phyloP scores from a whole-genome alignment of 30 jellyfish, hydroid and myxozoan genomes.

The Catostylus mosaicus region DNA sequence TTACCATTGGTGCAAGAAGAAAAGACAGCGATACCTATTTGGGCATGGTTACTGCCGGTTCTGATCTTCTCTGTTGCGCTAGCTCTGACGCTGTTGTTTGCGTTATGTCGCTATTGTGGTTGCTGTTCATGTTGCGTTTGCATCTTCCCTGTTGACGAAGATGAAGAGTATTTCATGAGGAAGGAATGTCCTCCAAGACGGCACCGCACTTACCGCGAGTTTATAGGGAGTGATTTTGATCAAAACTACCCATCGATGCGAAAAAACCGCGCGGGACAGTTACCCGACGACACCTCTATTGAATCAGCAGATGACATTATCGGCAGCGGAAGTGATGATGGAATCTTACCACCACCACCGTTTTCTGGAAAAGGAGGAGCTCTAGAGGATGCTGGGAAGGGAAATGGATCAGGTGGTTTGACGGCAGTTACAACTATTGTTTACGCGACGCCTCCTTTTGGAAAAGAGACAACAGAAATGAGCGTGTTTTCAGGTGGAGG shows the following conservation, averaged over 20 bases:
- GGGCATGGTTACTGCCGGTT: constrained; percentile 66
- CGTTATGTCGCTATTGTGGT: constrained; percentile 57
- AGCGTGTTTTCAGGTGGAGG: constrained; percentile 39
- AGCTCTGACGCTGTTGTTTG: constrained; percentile 40
- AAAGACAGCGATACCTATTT: constrained; percentile 19
- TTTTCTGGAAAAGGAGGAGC: constrained; percentile 3
- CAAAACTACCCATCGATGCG: constrained; percentile 46
- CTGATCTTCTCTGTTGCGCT: constrained; percentile 40
- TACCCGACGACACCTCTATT: constrained; percentile 46
- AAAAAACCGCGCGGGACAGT: constrained; percentile 55
- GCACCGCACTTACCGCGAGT: constrained; percentile 47
- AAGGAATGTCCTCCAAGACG: constrained; percentile 33
- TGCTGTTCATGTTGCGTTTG: constrained; percentile 58
- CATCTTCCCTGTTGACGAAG: constrained; percentile 57
- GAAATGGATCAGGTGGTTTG: background rate
- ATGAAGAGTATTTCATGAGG: constrained; percentile 49
- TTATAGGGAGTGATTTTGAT: constrained; percentile 38
- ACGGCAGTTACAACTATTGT: constrained; percentile 47
- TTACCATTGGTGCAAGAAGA: constrained; percentile 39
- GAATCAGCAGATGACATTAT: constrained; percentile 55
- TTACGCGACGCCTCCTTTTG: constrained; percentile 42
- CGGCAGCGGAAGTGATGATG: constrained; percentile 26
- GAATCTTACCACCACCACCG: constrained; percentile 13
- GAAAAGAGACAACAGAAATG: constrained; percentile 49
- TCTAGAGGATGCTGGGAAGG: background rate